Evolutionary conservation across 2,797 vertebrate genomes (phyloP).

Genomic region (Lutjanus campechanus): DNA sequence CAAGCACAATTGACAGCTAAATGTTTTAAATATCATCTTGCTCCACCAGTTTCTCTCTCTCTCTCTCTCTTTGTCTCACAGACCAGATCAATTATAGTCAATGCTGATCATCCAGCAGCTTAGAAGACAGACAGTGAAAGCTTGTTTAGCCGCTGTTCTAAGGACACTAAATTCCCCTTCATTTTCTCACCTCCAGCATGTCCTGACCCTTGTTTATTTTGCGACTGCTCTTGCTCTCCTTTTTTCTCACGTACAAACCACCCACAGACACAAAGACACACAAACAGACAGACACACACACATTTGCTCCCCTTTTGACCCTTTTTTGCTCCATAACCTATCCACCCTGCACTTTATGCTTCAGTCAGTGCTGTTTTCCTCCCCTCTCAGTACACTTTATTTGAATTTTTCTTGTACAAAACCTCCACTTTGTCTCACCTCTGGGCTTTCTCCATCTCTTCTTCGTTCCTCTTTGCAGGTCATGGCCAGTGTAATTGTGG

Average conservation of each 20-base stretch:
- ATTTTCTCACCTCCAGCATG: slow-evolving; percentile 1
- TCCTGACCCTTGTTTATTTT: neutral
- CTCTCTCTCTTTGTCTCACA: neutral
- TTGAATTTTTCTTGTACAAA: neutral
- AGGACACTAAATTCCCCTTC: slow-evolving; percentile 24
- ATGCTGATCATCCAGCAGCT: slow-evolving; percentile 27
- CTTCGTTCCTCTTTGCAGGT: slow-evolving; percentile 83
- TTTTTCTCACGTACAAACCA: neutral
- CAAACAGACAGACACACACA: neutral
- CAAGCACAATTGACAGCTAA: neutral
- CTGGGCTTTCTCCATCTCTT: slow-evolving; percentile 29
- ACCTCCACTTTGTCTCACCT: slow-evolving; percentile 41
- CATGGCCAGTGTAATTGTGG: slow-evolving; percentile 98
- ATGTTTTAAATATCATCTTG: neutral
- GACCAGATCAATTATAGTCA: slow-evolving; percentile 28
- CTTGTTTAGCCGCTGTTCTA: slow-evolving; percentile 23
- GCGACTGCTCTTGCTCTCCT: neutral
- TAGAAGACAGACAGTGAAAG: slow-evolving; percentile 40
- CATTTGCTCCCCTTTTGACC: neutral
- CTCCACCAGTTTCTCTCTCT: slow-evolving; percentile 1
- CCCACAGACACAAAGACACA: neutral
- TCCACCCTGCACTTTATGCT: neutral
- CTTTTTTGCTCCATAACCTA: neutral
- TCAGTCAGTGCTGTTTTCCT: neutral
- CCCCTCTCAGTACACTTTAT: neutral